Evolutionary conservation across 2,888 invertebrate species (phyloP), one percentile per base, ranked within the genome.

Genomic region (Caenorhabditis sp.): DNA sequence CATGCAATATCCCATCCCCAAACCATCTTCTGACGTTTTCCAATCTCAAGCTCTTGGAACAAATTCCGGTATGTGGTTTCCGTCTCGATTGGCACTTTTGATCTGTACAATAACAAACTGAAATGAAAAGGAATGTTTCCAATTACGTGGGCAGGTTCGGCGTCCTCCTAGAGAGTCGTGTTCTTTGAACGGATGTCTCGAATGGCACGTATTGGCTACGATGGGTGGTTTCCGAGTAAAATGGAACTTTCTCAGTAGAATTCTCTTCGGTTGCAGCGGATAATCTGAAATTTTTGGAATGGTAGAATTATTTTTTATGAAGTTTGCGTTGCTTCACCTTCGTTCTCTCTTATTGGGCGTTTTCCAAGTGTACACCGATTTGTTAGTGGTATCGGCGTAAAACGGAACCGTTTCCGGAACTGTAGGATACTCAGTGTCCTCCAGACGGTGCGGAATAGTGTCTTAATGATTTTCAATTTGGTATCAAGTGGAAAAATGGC

Each of bases 161-260:
- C 15, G 53, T 53, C 39, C 41, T 55, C 59, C 56, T 63, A 11
- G 70, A 76, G 17, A 76, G 59, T 32, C 56, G 68, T 24, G 63
- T 65, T 30, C 70, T 43, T 8, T 52, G 39, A 7, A 76, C 55
- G 2, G 68, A 15, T 26, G 56, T 37, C 32, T 78, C 72, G 27
- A 61, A 48, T 20, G 72, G 66, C n/a, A 68, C 61, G 37, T 71
- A 78, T 62, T 66, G 56, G 41, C 78, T 78, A 2, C 68, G 55
- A 41, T 78, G 55, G 5, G 78, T 78, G 22, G 78, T 78, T 53
- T 78, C 78, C 15, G 72, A 66, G 63, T 62, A 78, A 58, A 78
- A 78, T 3, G 72, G 72, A 7, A 65, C 39, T 50, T 77, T 71
- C 20, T 50, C 63, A 39, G 20, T 26, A n/a, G 39, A 30, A 13